Evolutionary conservation across 2,797 vertebrate genomes (phyloP).

Genomic region (Tenualosa ilisha): DNA sequence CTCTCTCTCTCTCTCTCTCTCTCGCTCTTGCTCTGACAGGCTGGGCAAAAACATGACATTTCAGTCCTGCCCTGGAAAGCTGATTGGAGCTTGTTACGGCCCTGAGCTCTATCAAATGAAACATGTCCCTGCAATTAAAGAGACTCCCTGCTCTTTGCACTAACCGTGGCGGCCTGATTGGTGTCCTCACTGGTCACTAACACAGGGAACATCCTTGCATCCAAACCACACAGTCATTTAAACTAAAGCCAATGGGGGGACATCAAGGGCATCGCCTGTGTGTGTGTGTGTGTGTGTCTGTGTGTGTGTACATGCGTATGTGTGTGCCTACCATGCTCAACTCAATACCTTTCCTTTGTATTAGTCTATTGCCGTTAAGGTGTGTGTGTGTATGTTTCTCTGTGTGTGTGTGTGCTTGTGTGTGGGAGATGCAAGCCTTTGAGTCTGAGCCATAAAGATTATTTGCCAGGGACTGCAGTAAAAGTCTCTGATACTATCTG

Average conservation of each 20-base stretch:
- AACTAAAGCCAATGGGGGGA: not conserved
- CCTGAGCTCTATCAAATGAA: slow-evolving; percentile 44
- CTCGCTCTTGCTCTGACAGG: not conserved
- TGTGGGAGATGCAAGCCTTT: not conserved
- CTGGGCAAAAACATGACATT: slow-evolving; percentile 25
- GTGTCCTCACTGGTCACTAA: slow-evolving; percentile 42
- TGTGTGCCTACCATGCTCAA: not conserved
- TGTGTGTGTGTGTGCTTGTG: slow-evolving; percentile 3
- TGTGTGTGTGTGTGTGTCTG: not conserved
- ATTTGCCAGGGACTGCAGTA: slow-evolving; percentile 57
- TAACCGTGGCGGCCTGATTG: slow-evolving; percentile 37
- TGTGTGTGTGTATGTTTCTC: not conserved
- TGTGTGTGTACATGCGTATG: not conserved
- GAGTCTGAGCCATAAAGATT: slow-evolving; percentile 53
- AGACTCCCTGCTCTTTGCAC: slow-evolving; percentile 25
- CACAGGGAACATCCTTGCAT: slow-evolving; percentile 24
- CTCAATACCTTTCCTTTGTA: not conserved
- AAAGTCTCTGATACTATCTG: slow-evolving; percentile 62
- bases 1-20: not conserved
- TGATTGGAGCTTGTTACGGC: slow-evolving; percentile 35
- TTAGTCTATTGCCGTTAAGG: not conserved
- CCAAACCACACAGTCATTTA: not conserved
- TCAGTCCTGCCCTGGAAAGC: slow-evolving; percentile 34
- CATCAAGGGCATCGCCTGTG: not conserved
- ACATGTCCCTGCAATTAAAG: slow-evolving; percentile 51